phyloP scores from a whole-genome alignment of 2,113 vertebrate genomes.

The Pogonocichla stellata region DNA sequence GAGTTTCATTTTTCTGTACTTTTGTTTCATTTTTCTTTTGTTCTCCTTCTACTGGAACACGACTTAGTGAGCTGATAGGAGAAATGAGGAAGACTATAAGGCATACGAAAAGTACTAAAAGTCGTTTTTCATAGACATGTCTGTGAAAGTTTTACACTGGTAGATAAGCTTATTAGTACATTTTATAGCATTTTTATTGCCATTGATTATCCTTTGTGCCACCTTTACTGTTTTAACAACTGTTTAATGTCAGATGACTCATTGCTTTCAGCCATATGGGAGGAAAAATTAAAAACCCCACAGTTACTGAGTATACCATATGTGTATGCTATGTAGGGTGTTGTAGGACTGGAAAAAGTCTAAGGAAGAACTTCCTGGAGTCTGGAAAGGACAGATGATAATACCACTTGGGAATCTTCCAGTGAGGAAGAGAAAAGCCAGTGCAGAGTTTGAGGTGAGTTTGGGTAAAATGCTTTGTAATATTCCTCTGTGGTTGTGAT shows the following conservation, averaged over 20 bases:
- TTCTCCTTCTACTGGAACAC: neutral
- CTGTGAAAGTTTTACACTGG: neutral
- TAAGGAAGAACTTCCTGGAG: neutral
- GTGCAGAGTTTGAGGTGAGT: neutral
- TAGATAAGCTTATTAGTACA: conserved; percentile 21
- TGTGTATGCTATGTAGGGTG: neutral
- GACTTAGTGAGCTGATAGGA: neutral
- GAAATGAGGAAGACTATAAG: neutral
- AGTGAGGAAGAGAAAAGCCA: neutral
- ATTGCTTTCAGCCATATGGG: neutral
- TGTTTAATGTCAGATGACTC: conserved; percentile 4
- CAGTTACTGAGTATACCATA: neutral
- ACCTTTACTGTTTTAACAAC: neutral
- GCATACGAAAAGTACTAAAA: neutral
- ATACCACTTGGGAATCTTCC: neutral
- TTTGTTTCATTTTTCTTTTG: neutral
- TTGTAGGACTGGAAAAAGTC: neutral
- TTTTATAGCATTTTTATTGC: conserved; percentile 13
- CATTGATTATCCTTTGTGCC: neutral
- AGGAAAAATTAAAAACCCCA: neutral
- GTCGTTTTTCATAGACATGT: neutral
- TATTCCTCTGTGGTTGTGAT: neutral
- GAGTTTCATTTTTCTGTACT: neutral
- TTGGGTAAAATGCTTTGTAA: neutral
- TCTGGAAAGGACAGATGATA: neutral